Percentiles rank a stretch among this genome's conserved stretches.
phyloP scores from a whole-genome alignment of 2,888 invertebrate species.

The Phyllotreta cruciferae region DNA sequence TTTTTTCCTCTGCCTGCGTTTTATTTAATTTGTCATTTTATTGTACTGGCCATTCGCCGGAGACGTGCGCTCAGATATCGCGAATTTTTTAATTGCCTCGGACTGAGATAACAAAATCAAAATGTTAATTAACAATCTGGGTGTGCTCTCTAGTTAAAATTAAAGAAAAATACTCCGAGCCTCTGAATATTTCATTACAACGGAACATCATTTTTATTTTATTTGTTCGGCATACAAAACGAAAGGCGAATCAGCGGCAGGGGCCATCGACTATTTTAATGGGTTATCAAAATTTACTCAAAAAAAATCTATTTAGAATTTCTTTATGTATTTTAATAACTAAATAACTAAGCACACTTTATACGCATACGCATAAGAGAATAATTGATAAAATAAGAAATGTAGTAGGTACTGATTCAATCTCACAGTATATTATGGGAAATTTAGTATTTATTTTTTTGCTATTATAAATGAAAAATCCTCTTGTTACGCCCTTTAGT shows the following conservation, averaged over 20 bases:
- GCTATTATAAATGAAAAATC: background rate
- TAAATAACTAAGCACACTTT: no score
- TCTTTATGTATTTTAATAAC: no score
- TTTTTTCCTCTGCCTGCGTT: slow-evolving; percentile 47
- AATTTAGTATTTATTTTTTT: background rate
- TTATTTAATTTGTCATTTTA: slow-evolving; percentile 60
- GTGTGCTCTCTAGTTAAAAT: slow-evolving; percentile 58
- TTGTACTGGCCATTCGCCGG: slow-evolving; percentile 54
- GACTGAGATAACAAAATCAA: slow-evolving; percentile 61
- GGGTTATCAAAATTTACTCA: background rate
- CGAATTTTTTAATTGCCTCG: slow-evolving; percentile 60
- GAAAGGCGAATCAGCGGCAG: slow-evolving; percentile 23
- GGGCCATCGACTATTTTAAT: no score
- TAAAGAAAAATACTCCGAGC: slow-evolving; percentile 58
- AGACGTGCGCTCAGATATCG: slow-evolving; percentile 56
- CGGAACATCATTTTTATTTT: slow-evolving; percentile 46
- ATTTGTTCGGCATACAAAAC: slow-evolving; percentile 48
- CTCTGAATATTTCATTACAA: slow-evolving; percentile 56
- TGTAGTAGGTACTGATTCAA: no score
- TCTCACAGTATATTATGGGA: no score
- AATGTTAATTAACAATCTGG: slow-evolving; percentile 61
- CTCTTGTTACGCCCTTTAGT: slow-evolving; percentile 7
- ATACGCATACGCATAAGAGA: no score
- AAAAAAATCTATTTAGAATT: background rate
- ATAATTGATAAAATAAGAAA: no score